These are phyloP conservation scores for Phalacrocorax brasilianus DNA, from an alignment of 2,113 vertebrate species.

Conservation along the genomic window DNA sequence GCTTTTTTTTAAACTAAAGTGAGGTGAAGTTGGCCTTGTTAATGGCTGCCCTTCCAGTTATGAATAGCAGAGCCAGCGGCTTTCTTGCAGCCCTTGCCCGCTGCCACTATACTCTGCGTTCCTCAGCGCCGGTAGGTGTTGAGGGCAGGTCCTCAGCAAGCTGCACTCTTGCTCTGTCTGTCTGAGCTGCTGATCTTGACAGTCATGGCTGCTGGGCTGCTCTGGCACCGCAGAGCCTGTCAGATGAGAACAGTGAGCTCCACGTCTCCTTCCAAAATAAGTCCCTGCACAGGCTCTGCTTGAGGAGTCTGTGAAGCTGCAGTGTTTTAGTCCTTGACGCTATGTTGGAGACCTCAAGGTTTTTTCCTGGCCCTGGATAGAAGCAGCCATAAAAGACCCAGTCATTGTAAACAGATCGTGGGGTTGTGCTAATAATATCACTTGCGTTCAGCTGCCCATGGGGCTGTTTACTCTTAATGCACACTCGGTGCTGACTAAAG, in stretches of 20 bases:
- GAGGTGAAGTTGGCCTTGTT: not conserved
- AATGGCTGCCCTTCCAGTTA: not conserved
- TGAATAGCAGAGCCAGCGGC: not conserved
- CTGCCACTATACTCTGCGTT: accelerated
- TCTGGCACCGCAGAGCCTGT: not conserved
- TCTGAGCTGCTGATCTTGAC: not conserved
- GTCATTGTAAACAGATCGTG: not conserved
- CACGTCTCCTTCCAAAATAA: not conserved
- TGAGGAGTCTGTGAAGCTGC: not conserved
- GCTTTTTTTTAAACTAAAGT: not conserved
- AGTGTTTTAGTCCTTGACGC: not conserved
- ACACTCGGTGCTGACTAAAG: not conserved
- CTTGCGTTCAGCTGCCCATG: not conserved
- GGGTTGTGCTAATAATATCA: not conserved
- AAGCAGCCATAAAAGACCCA: not conserved
- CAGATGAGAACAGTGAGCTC: not conserved
- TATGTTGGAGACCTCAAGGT: not conserved
- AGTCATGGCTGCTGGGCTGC: not conserved
- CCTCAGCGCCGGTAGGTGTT: not conserved
- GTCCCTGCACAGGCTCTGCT: not conserved
- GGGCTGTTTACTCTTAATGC: not conserved
- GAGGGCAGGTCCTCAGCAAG: not conserved
- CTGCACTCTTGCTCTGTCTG: not conserved
- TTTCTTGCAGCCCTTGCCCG: not conserved
- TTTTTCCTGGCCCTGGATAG: not conserved